These are phyloP conservation scores for Siniperca scherzeri DNA, from an alignment of 2,797 vertebrate species.

Conservation along the genomic window DNA sequence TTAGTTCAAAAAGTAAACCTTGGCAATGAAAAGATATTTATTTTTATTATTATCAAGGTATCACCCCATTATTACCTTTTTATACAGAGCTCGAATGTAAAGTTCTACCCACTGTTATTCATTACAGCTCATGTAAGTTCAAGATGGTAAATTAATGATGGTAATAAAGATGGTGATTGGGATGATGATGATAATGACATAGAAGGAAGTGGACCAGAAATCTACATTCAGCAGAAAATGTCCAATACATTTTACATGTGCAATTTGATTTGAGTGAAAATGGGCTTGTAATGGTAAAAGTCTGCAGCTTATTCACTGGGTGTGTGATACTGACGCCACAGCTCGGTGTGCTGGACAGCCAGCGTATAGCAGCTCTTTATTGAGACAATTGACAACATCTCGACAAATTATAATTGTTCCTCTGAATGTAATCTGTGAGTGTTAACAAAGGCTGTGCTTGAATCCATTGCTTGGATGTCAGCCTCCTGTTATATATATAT, in stretches of 20 bases:
- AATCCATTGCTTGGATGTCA: constrained; percentile 38
- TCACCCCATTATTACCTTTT: not conserved
- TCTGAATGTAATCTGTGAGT: constrained; percentile 2
- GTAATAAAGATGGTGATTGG: constrained; percentile 45
- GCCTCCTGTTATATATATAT: constrained; percentile 48
- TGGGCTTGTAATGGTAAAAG: constrained; percentile 30
- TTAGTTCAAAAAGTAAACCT: not conserved
- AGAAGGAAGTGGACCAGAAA: constrained; percentile 1
- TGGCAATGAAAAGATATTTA: not conserved
- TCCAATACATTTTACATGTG: constrained; percentile 26
- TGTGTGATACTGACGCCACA: not conserved
- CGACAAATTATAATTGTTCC: not conserved
- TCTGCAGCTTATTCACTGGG: constrained; percentile 31
- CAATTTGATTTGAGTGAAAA: constrained; percentile 44
- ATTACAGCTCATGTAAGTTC: not conserved
- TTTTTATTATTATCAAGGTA: not conserved
- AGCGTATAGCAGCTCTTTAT: not conserved
- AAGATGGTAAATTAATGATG: constrained; percentile 18
- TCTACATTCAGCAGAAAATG: constrained; percentile 26
- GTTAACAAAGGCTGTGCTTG: constrained; percentile 19
- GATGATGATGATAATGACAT: constrained; percentile 44
- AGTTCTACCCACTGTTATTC: not conserved
- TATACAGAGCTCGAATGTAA: not conserved
- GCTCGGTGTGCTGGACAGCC: constrained; percentile 13
- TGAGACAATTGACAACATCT: not conserved